Evolutionary conservation across 2,797 vertebrate genomes (phyloP).

Genomic region (Chrysolophus pictus): DNA sequence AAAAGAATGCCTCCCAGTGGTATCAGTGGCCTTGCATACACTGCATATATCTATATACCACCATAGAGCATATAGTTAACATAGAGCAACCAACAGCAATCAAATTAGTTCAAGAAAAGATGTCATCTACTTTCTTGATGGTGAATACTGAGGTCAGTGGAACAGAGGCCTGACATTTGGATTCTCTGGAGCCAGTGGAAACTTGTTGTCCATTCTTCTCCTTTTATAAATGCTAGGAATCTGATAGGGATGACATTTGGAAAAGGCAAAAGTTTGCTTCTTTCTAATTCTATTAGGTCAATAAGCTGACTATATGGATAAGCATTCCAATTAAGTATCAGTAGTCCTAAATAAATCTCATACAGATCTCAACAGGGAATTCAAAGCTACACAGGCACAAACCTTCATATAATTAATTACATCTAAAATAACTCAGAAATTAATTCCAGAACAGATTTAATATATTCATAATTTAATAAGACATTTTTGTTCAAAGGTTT

Average conservation of each 20-base stretch:
- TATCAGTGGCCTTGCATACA: background rate
- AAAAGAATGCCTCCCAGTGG: background rate
- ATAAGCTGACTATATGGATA: slow-evolving; percentile 22
- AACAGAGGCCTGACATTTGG: background rate
- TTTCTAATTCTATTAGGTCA: slow-evolving; percentile 21
- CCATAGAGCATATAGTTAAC: background rate
- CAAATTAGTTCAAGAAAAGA: background rate
- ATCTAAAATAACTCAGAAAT: background rate
- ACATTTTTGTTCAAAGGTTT: slow-evolving; percentile 26
- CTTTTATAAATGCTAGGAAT: background rate
- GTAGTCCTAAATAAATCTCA: slow-evolving; percentile 1
- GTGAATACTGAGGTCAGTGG: background rate
- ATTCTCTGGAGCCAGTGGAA: background rate
- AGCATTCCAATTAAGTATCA: slow-evolving; percentile 28
- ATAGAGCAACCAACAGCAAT: background rate
- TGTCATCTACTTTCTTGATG: background rate
- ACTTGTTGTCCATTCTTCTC: background rate
- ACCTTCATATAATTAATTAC: slow-evolving; percentile 20
- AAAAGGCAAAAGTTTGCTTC: slow-evolving; percentile 11
- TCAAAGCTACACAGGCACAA: slow-evolving; percentile 19
- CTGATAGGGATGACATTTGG: background rate
- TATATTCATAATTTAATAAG: slow-evolving; percentile 33
- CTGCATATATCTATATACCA: background rate
- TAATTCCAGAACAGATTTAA: slow-evolving; percentile 37
- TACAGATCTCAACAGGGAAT: background rate